Evolutionary conservation across 2,888 invertebrate species (phyloP).

Genomic region (Drosophila cyrtoloma): DNA sequence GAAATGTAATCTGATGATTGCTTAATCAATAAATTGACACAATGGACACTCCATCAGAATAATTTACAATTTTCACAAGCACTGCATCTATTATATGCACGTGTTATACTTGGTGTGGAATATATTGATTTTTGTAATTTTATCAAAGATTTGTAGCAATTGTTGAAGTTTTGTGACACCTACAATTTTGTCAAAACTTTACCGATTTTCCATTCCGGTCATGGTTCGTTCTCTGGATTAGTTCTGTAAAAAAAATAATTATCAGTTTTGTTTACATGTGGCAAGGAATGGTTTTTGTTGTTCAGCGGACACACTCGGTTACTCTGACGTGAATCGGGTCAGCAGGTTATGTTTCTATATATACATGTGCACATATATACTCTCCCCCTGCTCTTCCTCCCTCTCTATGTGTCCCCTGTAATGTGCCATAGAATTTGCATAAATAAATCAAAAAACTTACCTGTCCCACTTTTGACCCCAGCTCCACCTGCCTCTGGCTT

Average conservation of each 20-base stretch:
- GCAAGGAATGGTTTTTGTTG: not conserved
- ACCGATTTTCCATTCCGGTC: not conserved
- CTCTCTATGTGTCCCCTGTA: not conserved
- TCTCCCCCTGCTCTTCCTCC: not conserved
- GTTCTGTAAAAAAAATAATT: not conserved
- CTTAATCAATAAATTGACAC: constrained; percentile 22
- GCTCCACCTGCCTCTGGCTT: not conserved
- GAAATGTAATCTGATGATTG: constrained; percentile 11
- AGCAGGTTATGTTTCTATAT: constrained; percentile 25
- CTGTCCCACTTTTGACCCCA: constrained; percentile 32
- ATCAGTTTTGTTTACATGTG: not conserved
- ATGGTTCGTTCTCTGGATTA: not conserved
- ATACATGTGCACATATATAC: not conserved
- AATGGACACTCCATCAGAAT: not conserved
- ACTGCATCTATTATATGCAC: not conserved
- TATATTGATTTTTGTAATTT: not conserved
- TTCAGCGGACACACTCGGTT: not conserved
- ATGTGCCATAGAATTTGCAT: constrained; percentile 50
- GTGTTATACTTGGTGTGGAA: not conserved
- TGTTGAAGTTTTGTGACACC: not conserved
- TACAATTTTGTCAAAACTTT: not conserved
- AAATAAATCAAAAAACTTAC: constrained; percentile 59
- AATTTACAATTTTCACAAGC: not conserved
- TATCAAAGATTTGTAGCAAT: not conserved
- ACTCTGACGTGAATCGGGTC: constrained; percentile 36